Conservation (phyloP, 2,888 invertebrate genomes). For the Pardosa pseudoannulata region DNA sequence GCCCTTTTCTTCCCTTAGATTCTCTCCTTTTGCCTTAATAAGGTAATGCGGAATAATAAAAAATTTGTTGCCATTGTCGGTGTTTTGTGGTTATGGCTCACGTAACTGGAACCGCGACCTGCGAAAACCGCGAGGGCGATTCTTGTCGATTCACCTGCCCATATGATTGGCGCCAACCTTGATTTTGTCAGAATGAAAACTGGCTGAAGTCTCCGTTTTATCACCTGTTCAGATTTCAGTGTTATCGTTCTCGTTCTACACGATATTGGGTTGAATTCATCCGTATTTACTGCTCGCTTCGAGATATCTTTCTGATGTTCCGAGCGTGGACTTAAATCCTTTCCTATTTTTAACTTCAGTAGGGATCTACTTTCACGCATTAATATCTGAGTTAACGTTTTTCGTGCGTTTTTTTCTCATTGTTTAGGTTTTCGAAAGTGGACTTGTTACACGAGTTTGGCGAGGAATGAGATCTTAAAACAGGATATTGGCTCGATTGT, state of each 20-base stretch:
- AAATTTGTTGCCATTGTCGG: background rate
- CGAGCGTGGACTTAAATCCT: too few species aligned
- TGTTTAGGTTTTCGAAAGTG: too few species aligned
- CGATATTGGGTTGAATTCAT: too few species aligned
- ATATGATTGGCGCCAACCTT: slow-evolving; percentile 24
- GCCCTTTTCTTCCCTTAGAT: background rate
- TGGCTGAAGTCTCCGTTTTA: background rate
- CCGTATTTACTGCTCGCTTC: too few species aligned
- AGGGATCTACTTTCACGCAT: too few species aligned
- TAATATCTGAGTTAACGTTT: too few species aligned
- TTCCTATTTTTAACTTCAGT: too few species aligned
- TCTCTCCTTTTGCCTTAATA: background rate
- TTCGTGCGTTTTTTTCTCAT: too few species aligned
- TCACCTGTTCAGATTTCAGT: slow-evolving; percentile 39
- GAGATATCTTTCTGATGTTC: too few species aligned
- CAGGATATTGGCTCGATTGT: too few species aligned
- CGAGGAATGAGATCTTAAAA: too few species aligned
- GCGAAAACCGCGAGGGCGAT: background rate
- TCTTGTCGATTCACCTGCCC: slow-evolving; percentile 37
- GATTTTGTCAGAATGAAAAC: background rate
- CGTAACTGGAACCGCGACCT: slow-evolving; percentile 6
- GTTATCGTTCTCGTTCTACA: background rate
- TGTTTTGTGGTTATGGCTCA: slow-evolving; percentile 26
- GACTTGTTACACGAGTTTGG: too few species aligned
- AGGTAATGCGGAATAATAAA: background rate